Evolutionary conservation across 2,888 invertebrate species (phyloP).

Genomic region (Lycaena phlaeas): DNA sequence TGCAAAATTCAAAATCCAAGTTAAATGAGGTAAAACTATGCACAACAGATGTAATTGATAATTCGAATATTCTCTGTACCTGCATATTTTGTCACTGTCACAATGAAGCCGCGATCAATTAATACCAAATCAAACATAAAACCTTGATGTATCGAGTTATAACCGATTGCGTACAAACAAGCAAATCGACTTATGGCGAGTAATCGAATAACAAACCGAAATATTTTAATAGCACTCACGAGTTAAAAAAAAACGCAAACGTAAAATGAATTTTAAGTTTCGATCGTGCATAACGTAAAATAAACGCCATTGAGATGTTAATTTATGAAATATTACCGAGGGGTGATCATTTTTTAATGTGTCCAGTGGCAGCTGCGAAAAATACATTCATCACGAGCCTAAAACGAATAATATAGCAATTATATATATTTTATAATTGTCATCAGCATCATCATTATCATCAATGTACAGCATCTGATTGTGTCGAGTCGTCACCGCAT

Average conservation of each 20-base stretch:
- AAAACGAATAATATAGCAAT: constrained; percentile 1
- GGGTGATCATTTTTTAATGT: constrained; percentile 1
- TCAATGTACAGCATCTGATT: too few relatives aligned
- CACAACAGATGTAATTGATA: too few relatives aligned
- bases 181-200: neutral
- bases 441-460: too few relatives aligned
- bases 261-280: constrained; percentile 1
- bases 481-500: too few relatives aligned
- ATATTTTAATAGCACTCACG: constrained; percentile 2
- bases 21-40: too few relatives aligned
- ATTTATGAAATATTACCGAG: constrained; percentile 6
- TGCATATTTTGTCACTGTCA: too few relatives aligned
- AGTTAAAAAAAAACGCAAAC: neutral
- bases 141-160: too few relatives aligned
- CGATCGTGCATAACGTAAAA: constrained; percentile 3
- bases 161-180: constrained; percentile 1
- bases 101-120: too few relatives aligned
- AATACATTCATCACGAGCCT: neutral
- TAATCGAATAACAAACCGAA: neutral
- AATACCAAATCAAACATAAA: too few relatives aligned
- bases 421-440: too few relatives aligned
- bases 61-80: too few relatives aligned
- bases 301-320: neutral
- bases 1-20: too few relatives aligned
- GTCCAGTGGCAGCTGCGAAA: neutral